Evolutionary conservation across 2,113 vertebrate genomes (phyloP), one percentile per base, ranked within the genome.

Genomic region (Gopherus evgoodei): DNA sequence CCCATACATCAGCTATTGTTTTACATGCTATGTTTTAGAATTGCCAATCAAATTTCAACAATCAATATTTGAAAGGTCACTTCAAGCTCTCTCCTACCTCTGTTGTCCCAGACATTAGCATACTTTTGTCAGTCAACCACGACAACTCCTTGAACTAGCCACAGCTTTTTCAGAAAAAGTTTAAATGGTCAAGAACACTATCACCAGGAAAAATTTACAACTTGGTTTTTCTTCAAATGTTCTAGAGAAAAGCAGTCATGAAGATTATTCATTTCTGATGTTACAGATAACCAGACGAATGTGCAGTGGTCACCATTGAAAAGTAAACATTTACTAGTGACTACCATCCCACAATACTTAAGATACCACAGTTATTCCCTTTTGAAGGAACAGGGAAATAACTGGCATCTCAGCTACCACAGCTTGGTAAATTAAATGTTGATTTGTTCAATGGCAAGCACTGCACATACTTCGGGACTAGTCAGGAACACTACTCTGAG

Each of bases 31-130:
- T n/a, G 65, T n/a, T 69, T 38, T 72, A 72, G 21, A 87, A 92
- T 65, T 56, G 29, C 49, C 53, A n/a, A 83, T 53, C 81, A 53
- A 56, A 53, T 69, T 92, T 49, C 50, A 79, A 44, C 22, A 92
- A 88, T 50, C 65, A 31, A 24, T 57, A 49, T 84, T 38, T 24
- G 22, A 84, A 79, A 84, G 53, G 47, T 21, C n/a, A 38, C 35
- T 38, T 19, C 62, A 2, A 50, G 42, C 8, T 69, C 35, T 56
- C 19, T 56, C 27, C 62, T 79, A 65, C 49, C 47, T 50, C 80
- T 65, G 42, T 75, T 88, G 69, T 92, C 21, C 81, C 49, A 88
- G 86, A 54, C 72, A 92, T 92, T 92, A 92, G 56, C 72, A 83
- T 49, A 83, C 80, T 84, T 83, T 78, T 47, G 59, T 83, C 86